Evolutionary conservation across 2,888 invertebrate species (phyloP).

Genomic region (Pilophorus perplexus): DNA sequence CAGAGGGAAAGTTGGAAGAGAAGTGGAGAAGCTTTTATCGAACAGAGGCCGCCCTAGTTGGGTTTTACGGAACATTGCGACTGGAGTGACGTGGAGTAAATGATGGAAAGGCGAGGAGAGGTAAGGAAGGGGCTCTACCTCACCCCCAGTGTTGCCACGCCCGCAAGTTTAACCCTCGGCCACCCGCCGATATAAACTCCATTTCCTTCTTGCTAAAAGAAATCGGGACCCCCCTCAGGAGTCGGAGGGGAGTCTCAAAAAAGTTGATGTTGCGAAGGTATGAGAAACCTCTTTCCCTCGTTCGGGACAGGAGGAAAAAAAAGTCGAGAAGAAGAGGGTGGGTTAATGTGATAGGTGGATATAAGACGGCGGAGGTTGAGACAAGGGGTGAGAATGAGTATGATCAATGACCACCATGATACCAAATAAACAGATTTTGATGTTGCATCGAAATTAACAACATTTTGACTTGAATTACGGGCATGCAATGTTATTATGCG

Average conservation of each 20-base stretch:
- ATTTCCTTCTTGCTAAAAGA: conserved; percentile 40
- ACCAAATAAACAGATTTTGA: no score
- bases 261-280: no score
- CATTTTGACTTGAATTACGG: no score
- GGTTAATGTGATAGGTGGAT: no score
- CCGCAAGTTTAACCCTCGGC: conserved; percentile 36
- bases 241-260: background rate
- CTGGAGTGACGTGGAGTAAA: conserved; percentile 41
- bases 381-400: background rate
- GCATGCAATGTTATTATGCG: no score
- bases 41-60: conserved; percentile 37
- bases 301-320: background rate
- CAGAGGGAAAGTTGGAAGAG: background rate
- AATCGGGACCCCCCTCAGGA: conserved; percentile 13
- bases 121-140: background rate
- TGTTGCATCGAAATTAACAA: no score
- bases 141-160: conserved; percentile 1
- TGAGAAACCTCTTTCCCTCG: no score
- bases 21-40: conserved; percentile 34
- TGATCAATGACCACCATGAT: conserved; percentile 11
- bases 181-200: conserved; percentile 38
- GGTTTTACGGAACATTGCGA: conserved; percentile 42
- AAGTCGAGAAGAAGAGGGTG: background rate
- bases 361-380: background rate
- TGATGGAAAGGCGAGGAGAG: conserved; percentile 31